These are phyloP conservation scores for Lipophrys pholis DNA, from an alignment of 2,113 vertebrate genomes.

Conservation along the genomic window DNA sequence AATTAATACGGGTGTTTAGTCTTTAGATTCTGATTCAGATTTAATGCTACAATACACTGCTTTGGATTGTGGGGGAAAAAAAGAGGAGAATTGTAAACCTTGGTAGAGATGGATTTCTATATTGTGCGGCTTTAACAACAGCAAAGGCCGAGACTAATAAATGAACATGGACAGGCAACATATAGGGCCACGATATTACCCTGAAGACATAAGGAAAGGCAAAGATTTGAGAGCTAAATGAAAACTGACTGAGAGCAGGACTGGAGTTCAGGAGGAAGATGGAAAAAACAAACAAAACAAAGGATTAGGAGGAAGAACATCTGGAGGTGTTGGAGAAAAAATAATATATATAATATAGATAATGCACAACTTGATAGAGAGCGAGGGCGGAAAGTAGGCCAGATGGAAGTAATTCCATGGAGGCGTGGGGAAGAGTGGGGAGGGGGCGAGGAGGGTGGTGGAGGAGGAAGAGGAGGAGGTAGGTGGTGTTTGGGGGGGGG, in stretches of 20 bases:
- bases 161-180: slow-evolving; percentile 62
- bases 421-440: slow-evolving; percentile 59
- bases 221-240: slow-evolving; percentile 30
- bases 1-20: not conserved
- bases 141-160: slow-evolving; percentile 48
- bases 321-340: slow-evolving; percentile 61
- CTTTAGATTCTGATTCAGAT: not conserved
- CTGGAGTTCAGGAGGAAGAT: slow-evolving; percentile 34
- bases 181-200: slow-evolving; percentile 51
- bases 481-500: slow-evolving; percentile 23
- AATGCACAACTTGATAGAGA: slow-evolving; percentile 63
- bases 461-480: slow-evolving; percentile 29
- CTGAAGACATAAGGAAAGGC: slow-evolving; percentile 39
- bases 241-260: slow-evolving; percentile 37
- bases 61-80: not conserved
- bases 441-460: slow-evolving; percentile 7
- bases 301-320: slow-evolving; percentile 46
- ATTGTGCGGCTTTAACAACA: slow-evolving; percentile 24
- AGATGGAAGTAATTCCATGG: slow-evolving; percentile 82
- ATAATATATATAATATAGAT: slow-evolving; percentile 74
- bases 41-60: slow-evolving; percentile 9
- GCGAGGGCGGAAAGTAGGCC: slow-evolving; percentile 81
- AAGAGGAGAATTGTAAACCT: not conserved
- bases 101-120: slow-evolving; percentile 2
- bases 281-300: slow-evolving; percentile 2